Evolutionary conservation across 1,140 invertebrate genomes (phyloP).

Genomic region (Ceratosolen fusciceps): DNA sequence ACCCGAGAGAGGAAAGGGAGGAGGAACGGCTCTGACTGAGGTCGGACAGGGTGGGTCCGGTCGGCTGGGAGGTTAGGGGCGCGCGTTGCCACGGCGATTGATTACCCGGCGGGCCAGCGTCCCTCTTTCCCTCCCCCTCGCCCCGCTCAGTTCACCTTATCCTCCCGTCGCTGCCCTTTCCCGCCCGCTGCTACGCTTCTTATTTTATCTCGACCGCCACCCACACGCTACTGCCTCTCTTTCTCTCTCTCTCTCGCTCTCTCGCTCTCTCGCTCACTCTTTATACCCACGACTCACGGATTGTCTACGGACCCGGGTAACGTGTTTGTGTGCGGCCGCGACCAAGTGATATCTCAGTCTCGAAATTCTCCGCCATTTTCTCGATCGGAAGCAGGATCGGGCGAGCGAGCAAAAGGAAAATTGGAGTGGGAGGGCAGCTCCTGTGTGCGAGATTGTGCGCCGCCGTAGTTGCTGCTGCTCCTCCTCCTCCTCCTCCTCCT

Average conservation of each 20-base stretch:
- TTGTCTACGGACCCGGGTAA: not conserved
- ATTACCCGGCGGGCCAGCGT: slow-evolving; percentile 35
- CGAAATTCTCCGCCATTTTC: slow-evolving; percentile 46
- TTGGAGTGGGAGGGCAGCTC: not conserved
- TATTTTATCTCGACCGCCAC: slow-evolving; percentile 11
- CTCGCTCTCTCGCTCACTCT: not conserved
- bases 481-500: too few relatives aligned
- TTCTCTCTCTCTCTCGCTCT: not conserved
- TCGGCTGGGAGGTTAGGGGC: slow-evolving; percentile 31
- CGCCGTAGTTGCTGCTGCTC: too few relatives aligned
- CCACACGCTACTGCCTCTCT: not conserved
- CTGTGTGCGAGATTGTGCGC: not conserved
- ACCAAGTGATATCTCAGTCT: slow-evolving; percentile 9
- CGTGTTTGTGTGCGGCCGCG: not conserved
- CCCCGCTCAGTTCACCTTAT: not conserved
- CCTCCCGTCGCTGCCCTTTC: too few relatives aligned
- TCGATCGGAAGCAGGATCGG: slow-evolving; percentile 30
- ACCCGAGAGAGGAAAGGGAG: not conserved
- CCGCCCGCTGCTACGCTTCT: not conserved
- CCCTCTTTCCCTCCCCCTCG: slow-evolving; percentile 8
- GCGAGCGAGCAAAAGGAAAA: not conserved
- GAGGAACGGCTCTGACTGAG: not conserved
- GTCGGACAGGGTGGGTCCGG: not conserved
- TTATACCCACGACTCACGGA: not conserved
- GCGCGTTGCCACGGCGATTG: slow-evolving; percentile 49